Evolutionary conservation across 2,888 invertebrate species (phyloP).

Genomic region (Callinectes sapidus): DNA sequence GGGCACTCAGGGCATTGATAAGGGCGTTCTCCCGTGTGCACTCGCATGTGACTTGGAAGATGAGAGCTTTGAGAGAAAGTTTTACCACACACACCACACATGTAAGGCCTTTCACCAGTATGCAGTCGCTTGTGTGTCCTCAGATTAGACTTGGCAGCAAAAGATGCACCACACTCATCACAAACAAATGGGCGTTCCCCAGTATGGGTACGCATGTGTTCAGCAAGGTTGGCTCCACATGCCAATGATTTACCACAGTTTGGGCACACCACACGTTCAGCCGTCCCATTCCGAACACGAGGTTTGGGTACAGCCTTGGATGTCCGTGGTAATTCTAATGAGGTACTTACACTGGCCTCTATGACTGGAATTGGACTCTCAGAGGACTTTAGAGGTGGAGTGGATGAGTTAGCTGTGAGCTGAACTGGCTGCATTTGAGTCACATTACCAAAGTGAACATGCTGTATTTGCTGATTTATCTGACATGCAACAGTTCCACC

Average conservation of each 20-base stretch:
- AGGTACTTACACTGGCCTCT: conserved; percentile 37
- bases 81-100: conserved; percentile 71
- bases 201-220: conserved; percentile 69
- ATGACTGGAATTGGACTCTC: conserved; percentile 42
- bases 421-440: conserved; percentile 68
- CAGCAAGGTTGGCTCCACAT: conserved; percentile 63
- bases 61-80: conserved; percentile 69
- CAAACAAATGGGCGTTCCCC: conserved; percentile 67
- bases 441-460: conserved; percentile 55
- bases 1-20: conserved; percentile 68
- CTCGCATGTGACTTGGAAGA: conserved; percentile 69
- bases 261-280: conserved; percentile 61
- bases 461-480: conserved; percentile 50
- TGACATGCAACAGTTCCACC: conserved; percentile 46
- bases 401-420: conserved; percentile 50
- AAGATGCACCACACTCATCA: conserved; percentile 70
- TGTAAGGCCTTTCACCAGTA: conserved; percentile 71
- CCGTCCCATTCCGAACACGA: conserved; percentile 51
- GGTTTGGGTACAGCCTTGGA: conserved; percentile 51
- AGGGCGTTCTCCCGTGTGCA: conserved; percentile 71
- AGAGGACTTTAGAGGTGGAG: conserved; percentile 12
- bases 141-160: conserved; percentile 70
- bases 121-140: conserved; percentile 68
- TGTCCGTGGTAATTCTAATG: conserved; percentile 37
- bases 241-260: conserved; percentile 65